phyloP scores from a whole-genome alignment of 2,797 vertebrate species.

The Callimico goeldii region DNA sequence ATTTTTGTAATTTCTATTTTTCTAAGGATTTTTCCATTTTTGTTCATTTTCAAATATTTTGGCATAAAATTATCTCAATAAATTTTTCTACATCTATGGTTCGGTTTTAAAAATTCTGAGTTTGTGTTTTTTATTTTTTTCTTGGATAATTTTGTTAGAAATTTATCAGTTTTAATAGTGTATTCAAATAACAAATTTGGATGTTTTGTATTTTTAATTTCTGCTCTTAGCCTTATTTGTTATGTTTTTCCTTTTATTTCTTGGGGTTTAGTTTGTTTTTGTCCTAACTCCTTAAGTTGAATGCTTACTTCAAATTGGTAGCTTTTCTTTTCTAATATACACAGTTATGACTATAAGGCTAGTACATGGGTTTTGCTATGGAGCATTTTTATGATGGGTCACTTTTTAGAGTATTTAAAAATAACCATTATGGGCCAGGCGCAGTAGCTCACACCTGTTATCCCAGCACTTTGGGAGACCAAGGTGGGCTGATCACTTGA shows the following conservation, averaged over 20 bases:
- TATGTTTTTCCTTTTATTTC: neutral
- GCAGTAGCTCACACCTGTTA: neutral
- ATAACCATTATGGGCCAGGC: neutral
- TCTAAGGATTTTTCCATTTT: neutral
- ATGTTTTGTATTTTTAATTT: constrained; percentile 19
- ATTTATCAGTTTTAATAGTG: constrained; percentile 28
- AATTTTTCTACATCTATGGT: neutral
- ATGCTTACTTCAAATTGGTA: neutral
- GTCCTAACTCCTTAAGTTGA: neutral
- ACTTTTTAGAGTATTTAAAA: constrained; percentile 38
- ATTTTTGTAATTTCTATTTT: constrained; percentile 34
- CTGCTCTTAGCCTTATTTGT: neutral
- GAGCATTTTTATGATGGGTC: constrained; percentile 25
- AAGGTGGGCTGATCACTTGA: neutral
- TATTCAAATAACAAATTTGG: neutral
- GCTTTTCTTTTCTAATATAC: constrained; percentile 1
- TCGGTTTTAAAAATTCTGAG: neutral
- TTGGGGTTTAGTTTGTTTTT: constrained; percentile 25
- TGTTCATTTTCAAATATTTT: constrained; percentile 14
- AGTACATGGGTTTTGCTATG: neutral
- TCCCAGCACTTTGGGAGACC: neutral
- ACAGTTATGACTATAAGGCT: neutral
- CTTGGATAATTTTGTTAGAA: constrained; percentile 12
- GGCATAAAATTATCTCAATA: neutral
- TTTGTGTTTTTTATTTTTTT: neutral